These are phyloP conservation scores for Desoria tigrina DNA, from an alignment of 2,888 invertebrate genomes.

Conservation along the genomic window DNA sequence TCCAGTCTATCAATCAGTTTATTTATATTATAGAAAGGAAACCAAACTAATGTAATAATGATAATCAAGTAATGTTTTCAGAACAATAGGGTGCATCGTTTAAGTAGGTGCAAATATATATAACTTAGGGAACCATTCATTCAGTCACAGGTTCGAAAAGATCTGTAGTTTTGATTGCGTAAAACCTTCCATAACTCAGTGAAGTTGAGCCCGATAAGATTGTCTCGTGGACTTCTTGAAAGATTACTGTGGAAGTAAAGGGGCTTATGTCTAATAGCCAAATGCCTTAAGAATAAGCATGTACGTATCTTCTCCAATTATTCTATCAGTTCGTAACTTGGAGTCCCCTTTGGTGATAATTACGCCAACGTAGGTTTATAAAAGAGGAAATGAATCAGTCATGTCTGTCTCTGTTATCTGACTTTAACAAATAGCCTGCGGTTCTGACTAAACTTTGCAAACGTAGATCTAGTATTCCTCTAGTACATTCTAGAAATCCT, in stretches of 20 bases:
- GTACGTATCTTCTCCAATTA: not conserved
- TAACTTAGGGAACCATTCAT: too few relatives aligned
- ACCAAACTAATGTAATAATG: too few relatives aligned
- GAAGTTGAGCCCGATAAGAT: not conserved
- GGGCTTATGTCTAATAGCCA: conserved; percentile 20
- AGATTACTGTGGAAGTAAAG: conserved; percentile 16
- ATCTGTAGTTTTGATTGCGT: not conserved
- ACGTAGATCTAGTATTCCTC: too few relatives aligned
- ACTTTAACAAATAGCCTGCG: not conserved
- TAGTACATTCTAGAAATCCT: too few relatives aligned
- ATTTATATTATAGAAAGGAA: too few relatives aligned
- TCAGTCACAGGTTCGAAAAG: not conserved
- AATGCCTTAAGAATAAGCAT: conserved; percentile 14
- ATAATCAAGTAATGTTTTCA: too few relatives aligned
- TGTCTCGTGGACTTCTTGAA: conserved; percentile 13
- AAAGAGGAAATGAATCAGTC: conserved; percentile 3
- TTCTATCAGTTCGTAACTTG: conserved; percentile 19
- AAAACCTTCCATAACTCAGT: not conserved
- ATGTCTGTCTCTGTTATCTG: not conserved
- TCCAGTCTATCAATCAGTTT: too few relatives aligned
- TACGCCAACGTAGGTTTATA: not conserved
- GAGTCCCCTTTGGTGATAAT: conserved; percentile 22
- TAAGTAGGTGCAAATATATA: too few relatives aligned
- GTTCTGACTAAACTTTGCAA: not conserved
- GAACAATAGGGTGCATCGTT: too few relatives aligned